Conservation (phyloP, 2,113 vertebrate species). For the Toxostoma redivivum region DNA sequence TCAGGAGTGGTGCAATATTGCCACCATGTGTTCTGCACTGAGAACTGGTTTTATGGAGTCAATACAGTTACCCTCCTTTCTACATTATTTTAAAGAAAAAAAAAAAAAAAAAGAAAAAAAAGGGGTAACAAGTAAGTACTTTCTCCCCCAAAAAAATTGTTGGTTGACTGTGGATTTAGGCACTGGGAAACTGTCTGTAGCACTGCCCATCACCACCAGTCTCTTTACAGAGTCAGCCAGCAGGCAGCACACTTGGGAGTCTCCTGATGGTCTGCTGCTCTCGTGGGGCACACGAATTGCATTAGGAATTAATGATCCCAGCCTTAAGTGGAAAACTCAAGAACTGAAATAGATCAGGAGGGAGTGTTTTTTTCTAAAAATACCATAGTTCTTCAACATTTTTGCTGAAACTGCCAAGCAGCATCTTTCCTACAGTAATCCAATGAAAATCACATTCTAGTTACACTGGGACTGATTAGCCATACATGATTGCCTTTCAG, state of each 20-base stretch:
- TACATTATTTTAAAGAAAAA: neutral
- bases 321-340: neutral
- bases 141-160: neutral
- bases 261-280: neutral
- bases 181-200: neutral
- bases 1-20: slow-evolving; percentile 55
- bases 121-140: neutral
- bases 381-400: neutral
- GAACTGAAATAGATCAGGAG: neutral
- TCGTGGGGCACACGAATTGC: neutral
- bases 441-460: neutral
- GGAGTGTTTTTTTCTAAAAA: neutral
- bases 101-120: neutral
- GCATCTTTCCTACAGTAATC: neutral
- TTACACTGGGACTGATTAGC: neutral
- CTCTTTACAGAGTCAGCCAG: neutral
- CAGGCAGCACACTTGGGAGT: neutral
- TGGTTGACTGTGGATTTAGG: neutral
- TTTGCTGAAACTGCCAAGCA: neutral
- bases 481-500: neutral
- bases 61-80: neutral
- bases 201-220: neutral
- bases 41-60: neutral
- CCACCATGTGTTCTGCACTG: slow-evolving; percentile 31
- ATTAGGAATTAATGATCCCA: neutral